Evolutionary conservation across 1,140 invertebrate species (phyloP), one percentile per base, ranked within the genome.

Genomic region (Bombus confusus): DNA sequence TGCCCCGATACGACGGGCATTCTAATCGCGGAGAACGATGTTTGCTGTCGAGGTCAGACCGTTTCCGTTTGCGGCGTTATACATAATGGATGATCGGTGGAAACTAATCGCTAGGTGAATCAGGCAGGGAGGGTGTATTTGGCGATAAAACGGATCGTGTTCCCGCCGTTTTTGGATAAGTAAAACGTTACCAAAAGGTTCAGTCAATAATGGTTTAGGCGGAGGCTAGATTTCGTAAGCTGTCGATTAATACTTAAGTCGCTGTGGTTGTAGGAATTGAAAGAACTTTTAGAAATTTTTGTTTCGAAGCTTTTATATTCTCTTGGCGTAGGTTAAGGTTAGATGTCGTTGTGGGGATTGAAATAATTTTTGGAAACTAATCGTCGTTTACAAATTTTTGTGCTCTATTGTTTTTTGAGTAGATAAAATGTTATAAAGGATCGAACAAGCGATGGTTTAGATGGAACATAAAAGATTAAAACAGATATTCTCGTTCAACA

Each of bases 1-100:
- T 85, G 77, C 57, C 77, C 15, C 22, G 78, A 74, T 52, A 68
- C 83, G 68, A 41, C 31, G 34, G 41, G 34, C 43, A 81, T 85
- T 74, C 83, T 81, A 81, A 80, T 81, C 69, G 68, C 25, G 5
- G 28, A 18, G 78, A 43, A 81, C 68, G 76, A 85, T 85, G 78
- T 85, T 85, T 85, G 43, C 78, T 74, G n/a, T 39, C 68, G 68
- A 41, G 68, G 71, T 37, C 22, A 37, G 68, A 59, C 43, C 57
- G 75, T 22, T 74, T 74, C 59, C 62, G 82, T 84, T 79, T 71
- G 75, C 75, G 66, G 66, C 31, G 39, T 22, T n/a, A 84, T 84
- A 84, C 78, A 84, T 84, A 84, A 84, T 84, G 76, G 39, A 84
- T 84, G 76, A 72, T 62, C 64, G n/a, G 22, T n/a, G 31, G 52